Base-by-base conservation (phyloP, 2,888 invertebrate genomes). In the Shargacucullia verbasci region DNA sequence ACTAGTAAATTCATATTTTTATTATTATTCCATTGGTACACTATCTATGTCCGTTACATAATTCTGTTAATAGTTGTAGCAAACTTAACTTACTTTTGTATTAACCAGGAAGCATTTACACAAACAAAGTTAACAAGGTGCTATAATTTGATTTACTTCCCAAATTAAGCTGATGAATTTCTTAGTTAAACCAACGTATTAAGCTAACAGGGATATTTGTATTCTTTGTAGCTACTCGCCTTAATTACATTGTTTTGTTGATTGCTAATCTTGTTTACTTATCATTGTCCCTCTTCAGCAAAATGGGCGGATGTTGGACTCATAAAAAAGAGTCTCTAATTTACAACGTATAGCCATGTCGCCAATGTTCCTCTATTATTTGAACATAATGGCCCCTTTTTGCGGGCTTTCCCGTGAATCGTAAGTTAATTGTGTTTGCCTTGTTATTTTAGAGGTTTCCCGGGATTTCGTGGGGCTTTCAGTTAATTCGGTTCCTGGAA, bases 261-360 rank as follows among this genome's bases (percentile, higher is more conserved):
- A 60, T 65, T 54, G 34, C 27, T 57, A 52, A 54, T 34, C 33
- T 57, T 13, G 35, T 65, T 65, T 39, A 14, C 33, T 44, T 33
- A 44, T 31, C 35, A 35, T 40, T 14, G 44, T 54, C 37, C 40
- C 7, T 20, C 40, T 38, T 34, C 27, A 33, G 20, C 10, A 20
- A 47, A 64, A 64, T 40, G 35, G 45, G 20, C 10, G n/a, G 27
- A 41, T 49, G 12, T 33, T 15, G 14, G 37, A 33, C 34, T 13
- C 10, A 35, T 33, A 61, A 46, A 20, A 61, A 53, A 31, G 38
- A n/a, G 15, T 35, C 15, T 25, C 13, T 54, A 49, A 56, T 63
- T 64, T 35, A 44, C 48, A 48, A 43, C 48, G 33, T 25, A 29
- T 33, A 43, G n/a, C n/a, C 6, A 14, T 43, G 55, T 55, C 37